These are phyloP conservation scores for Goniozus legneri DNA, from an alignment of 1,140 invertebrate genomes.

Conservation along the genomic window DNA sequence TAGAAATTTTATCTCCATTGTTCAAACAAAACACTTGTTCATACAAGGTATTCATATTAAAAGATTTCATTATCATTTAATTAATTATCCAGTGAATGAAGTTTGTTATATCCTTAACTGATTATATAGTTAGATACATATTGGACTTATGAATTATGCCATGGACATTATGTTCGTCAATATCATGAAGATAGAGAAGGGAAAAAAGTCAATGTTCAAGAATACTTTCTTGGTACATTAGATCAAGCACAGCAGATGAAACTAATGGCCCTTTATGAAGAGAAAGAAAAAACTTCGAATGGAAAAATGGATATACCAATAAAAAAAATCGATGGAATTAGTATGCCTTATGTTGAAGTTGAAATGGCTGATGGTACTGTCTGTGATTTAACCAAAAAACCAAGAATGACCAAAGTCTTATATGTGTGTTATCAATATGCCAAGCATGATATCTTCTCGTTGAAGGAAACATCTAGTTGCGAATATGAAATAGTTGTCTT, in stretches of 20 bases:
- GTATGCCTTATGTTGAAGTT: conserved; percentile 80
- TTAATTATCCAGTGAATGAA: background rate
- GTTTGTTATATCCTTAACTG: background rate
- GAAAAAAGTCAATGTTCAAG: conserved; percentile 75
- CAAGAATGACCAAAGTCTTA: conserved; percentile 73
- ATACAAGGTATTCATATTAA: conserved; percentile 61
- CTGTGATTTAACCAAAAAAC: conserved; percentile 87
- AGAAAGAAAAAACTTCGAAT: conserved; percentile 52
- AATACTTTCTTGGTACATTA: conserved; percentile 79
- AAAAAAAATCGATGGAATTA: conserved; percentile 81
- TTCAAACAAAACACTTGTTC: conserved; percentile 77
- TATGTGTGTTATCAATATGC: conserved; percentile 83
- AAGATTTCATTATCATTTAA: conserved; percentile 6
- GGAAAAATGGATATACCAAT: conserved; percentile 54
- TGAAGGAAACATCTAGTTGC: conserved; percentile 91
- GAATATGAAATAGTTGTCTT: conserved; percentile 90
- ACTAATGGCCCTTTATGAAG: conserved; percentile 55
- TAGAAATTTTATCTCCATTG: conserved; percentile 72
- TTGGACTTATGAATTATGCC: conserved; percentile 97
- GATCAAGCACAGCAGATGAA: conserved; percentile 54
- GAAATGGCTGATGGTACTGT: conserved; percentile 77
- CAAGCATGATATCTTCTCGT: conserved; percentile 88
- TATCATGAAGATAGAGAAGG: conserved; percentile 94
- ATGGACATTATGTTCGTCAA: conserved; percentile 85
- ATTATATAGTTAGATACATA: conserved; percentile 78